A percentile compares a stretch with the other conserved stretches of the same genome.
phyloP scores from a whole-genome alignment of 2,888 invertebrate genomes.

The Oscheius sp. region DNA sequence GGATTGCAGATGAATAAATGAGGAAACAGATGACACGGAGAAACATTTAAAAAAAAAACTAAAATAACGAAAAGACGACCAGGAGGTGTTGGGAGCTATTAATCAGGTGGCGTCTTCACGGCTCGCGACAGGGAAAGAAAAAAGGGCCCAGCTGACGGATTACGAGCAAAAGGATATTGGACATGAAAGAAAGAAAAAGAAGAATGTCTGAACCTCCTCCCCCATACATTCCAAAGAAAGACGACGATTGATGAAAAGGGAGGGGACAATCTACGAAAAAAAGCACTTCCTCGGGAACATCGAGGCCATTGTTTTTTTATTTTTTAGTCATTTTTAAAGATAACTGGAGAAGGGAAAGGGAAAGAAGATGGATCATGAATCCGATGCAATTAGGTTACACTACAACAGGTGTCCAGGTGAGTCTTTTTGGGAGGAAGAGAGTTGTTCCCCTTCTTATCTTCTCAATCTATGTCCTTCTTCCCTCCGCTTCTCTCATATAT shows the following conservation, averaged over 20 bases:
- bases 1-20: background rate
- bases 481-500: no score
- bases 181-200: slow-evolving; percentile 10
- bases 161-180: slow-evolving; percentile 13
- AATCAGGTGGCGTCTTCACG: slow-evolving; percentile 21
- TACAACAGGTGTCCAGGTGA: slow-evolving; percentile 8
- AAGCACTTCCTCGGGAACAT: no score
- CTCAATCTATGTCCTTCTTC: no score
- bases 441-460: no score
- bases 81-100: slow-evolving; percentile 6
- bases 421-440: no score
- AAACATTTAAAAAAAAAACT: background rate
- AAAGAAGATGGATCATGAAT: background rate
- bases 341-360: background rate
- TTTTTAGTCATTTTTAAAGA: no score
- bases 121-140: slow-evolving; percentile 7
- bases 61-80: background rate
- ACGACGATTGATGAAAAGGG: slow-evolving; percentile 23
- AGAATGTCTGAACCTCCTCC: slow-evolving; percentile 10
- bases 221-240: slow-evolving; percentile 22
- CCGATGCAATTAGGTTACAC: background rate
- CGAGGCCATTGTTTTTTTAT: slow-evolving; percentile 12
- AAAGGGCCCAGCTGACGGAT: slow-evolving; percentile 27
- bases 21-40: background rate
- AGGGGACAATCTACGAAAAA: no score